phyloP scores from a whole-genome alignment of 2,888 invertebrate genomes.

The Drepana falcataria region DNA sequence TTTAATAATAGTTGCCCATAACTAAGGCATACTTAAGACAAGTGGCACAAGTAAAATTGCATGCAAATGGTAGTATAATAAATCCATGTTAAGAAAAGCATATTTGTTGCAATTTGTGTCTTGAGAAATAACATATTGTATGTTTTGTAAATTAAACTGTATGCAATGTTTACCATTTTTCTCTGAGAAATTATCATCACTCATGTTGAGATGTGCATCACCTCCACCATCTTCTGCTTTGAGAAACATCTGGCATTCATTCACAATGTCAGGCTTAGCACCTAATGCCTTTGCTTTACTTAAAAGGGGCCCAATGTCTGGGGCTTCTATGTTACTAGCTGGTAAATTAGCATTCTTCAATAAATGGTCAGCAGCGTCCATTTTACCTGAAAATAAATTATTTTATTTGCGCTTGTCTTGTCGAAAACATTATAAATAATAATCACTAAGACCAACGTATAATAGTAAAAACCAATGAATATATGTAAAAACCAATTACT shows the following conservation, averaged over 20 bases:
- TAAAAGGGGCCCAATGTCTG: conserved; percentile 24
- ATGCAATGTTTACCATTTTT: conserved; percentile 27
- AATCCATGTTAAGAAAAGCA: too few species aligned
- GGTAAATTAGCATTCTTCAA: conserved; percentile 29
- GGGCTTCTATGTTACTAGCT: conserved; percentile 33
- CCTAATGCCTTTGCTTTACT: conserved; percentile 36
- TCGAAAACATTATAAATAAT: neutral
- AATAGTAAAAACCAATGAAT: too few species aligned
- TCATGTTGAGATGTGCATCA: conserved; percentile 45
- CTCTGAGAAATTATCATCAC: conserved; percentile 28
- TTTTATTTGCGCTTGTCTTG: neutral
- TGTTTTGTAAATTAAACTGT: too few species aligned
- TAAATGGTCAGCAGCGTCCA: conserved; percentile 53
- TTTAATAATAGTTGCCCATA: too few species aligned
- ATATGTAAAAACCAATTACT: too few species aligned
- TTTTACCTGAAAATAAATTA: conserved; percentile 16
- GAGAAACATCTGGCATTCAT: conserved; percentile 66
- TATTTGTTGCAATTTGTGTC: too few species aligned
- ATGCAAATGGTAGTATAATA: too few species aligned
- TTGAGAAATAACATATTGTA: too few species aligned
- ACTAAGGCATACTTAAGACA: too few species aligned
- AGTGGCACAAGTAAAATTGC: too few species aligned
- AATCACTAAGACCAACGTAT: too few species aligned
- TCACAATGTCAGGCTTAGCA: conserved; percentile 57
- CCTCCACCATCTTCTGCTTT: conserved; percentile 69